phyloP scores from a whole-genome alignment of 2,888 invertebrate species.

The Steinernema hermaphroditum region DNA sequence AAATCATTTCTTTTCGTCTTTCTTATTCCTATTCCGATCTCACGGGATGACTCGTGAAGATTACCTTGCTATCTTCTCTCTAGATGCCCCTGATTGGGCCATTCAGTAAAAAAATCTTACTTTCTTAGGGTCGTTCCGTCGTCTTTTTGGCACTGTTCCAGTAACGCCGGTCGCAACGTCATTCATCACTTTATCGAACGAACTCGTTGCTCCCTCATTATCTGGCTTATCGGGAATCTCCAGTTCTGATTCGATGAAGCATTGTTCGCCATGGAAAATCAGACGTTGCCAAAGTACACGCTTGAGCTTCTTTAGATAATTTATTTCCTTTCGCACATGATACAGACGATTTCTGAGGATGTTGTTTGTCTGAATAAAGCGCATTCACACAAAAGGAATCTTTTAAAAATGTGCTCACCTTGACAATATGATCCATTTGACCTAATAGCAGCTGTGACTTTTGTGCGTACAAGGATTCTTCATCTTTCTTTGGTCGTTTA shows the following conservation, averaged over 20 bases:
- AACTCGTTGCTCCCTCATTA: background rate
- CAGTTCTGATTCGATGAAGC: constrained; percentile 21
- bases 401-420: too few relatives aligned
- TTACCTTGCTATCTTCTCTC: too few relatives aligned
- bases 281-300: constrained; percentile 19
- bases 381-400: too few relatives aligned
- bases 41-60: too few relatives aligned
- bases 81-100: too few relatives aligned
- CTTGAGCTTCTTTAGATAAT: constrained; percentile 4
- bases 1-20: too few relatives aligned
- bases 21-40: too few relatives aligned
- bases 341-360: constrained; percentile 20
- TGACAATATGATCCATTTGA: constrained; percentile 10
- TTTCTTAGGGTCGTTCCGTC: background rate
- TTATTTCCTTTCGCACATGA: constrained; percentile 22
- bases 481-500: constrained; percentile 5
- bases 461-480: background rate
- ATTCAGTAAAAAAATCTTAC: background rate
- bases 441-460: background rate
- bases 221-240: constrained; percentile 23
- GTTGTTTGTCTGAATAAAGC: background rate
- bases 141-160: background rate
- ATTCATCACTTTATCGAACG: constrained; percentile 22
- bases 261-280: constrained; percentile 9
- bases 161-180: background rate